A percentile compares a stretch with the other conserved stretches of the same genome.
Conservation (phyloP, 2,797 vertebrate species). For the Hemibagrus guttatus region DNA sequence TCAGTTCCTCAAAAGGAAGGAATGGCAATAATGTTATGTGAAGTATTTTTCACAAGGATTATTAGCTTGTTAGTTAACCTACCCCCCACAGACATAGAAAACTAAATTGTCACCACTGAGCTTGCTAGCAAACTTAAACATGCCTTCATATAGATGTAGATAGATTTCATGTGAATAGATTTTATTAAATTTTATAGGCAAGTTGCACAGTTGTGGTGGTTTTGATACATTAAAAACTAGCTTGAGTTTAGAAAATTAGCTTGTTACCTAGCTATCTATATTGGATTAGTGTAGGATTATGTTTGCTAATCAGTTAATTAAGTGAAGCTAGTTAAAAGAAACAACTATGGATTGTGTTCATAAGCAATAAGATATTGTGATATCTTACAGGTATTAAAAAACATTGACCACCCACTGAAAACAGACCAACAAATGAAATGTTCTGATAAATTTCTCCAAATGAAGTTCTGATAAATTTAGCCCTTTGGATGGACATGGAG, state of each 20-base stretch:
- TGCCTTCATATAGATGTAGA: background rate
- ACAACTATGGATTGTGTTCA: background rate
- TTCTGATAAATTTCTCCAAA: background rate
- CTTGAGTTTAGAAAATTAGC: background rate
- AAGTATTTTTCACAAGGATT: slow-evolving; percentile 45
- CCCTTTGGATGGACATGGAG: background rate
- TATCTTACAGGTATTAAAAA: background rate
- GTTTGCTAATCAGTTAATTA: background rate
- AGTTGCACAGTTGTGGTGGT: background rate
- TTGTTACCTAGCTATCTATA: background rate
- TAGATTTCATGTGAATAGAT: background rate
- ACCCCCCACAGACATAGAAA: background rate
- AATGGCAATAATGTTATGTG: background rate
- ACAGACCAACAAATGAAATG: background rate
- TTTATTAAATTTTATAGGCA: background rate
- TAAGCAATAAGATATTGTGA: background rate
- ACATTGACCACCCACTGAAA: background rate
- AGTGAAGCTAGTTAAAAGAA: background rate
- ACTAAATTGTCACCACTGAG: background rate
- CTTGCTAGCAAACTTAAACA: background rate
- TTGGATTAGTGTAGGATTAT: background rate
- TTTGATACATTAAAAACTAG: background rate
- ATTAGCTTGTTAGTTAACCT: slow-evolving; percentile 37
- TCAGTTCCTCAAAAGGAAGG: background rate
- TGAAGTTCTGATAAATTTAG: background rate